phyloP scores from a whole-genome alignment of 2,797 vertebrate genomes.

The Lates japonicus region DNA sequence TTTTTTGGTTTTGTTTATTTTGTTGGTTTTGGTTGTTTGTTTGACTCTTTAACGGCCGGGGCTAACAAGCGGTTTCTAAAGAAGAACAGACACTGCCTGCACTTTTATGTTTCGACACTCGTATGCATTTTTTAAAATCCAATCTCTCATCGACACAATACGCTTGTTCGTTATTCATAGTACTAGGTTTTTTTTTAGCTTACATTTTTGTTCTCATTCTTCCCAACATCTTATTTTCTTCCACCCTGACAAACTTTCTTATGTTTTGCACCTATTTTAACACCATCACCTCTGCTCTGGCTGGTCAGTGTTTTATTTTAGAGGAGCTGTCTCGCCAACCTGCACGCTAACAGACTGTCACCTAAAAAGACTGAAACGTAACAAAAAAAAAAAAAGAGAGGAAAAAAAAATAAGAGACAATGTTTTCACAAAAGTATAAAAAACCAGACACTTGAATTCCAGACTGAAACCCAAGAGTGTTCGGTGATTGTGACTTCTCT shows the following conservation, averaged over 20 bases:
- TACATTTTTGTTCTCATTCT: constrained; percentile 2
- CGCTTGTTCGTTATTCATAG: constrained; percentile 61
- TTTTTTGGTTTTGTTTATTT: constrained; percentile 73
- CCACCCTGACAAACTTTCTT: constrained; percentile 13
- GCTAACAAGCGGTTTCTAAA: constrained; percentile 75
- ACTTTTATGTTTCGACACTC: constrained; percentile 87
- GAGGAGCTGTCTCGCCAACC: constrained; percentile 51
- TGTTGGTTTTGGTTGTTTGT: constrained; percentile 65
- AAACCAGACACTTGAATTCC: constrained; percentile 62
- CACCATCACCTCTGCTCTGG: constrained; percentile 39
- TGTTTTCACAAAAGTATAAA: constrained; percentile 52
- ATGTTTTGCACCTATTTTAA: constrained; percentile 63
- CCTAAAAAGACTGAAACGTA: constrained; percentile 53
- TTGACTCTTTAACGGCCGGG: constrained; percentile 66
- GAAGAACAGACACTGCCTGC: constrained; percentile 87
- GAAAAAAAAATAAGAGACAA: constrained; percentile 23
- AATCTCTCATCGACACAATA: constrained; percentile 63
- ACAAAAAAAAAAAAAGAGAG: constrained; percentile 13
- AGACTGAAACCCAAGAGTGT: constrained; percentile 62
- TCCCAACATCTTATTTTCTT: neutral
- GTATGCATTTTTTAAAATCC: constrained; percentile 83
- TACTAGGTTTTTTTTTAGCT: constrained; percentile 20
- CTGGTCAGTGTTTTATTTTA: constrained; percentile 56
- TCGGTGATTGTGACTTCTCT: constrained; percentile 54
- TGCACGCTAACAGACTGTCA: constrained; percentile 55